Percentiles rank a stretch among this genome's conserved stretches.
These are phyloP conservation scores for Anguilla rostrata DNA, from an alignment of 2,113 vertebrate species.

Conservation along the genomic window DNA sequence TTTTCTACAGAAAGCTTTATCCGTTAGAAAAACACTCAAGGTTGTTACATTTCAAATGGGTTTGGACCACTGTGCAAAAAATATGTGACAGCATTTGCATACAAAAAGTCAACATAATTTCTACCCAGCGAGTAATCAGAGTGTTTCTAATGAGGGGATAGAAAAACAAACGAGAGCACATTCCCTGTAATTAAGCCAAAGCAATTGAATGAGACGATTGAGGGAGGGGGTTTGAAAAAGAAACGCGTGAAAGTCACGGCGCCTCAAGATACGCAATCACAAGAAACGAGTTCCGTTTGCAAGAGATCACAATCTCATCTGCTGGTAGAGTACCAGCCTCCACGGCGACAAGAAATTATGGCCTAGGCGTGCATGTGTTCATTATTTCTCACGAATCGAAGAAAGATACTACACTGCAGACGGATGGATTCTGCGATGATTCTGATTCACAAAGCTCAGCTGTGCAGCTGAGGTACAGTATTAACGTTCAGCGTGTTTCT, in stretches of 20 bases:
- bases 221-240: background rate
- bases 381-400: background rate
- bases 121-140: background rate
- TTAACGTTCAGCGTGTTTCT: background rate
- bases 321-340: background rate
- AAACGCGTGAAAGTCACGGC: background rate
- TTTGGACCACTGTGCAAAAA: conserved; percentile 4
- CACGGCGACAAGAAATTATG: background rate
- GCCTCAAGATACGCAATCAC: background rate
- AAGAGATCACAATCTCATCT: background rate
- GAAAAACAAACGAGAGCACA: background rate
- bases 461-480: background rate
- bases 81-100: conserved; percentile 1
- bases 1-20: background rate
- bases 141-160: conserved; percentile 20
- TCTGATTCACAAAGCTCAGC: background rate
- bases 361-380: background rate
- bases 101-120: conserved; percentile 21
- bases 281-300: background rate
- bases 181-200: conserved; percentile 7
- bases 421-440: background rate
- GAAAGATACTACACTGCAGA: background rate
- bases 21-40: background rate
- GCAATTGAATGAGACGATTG: conserved; percentile 10
- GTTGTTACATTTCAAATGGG: conserved; percentile 6